phyloP scores from a whole-genome alignment of 2,888 invertebrate genomes.

The Pandemis corylana region DNA sequence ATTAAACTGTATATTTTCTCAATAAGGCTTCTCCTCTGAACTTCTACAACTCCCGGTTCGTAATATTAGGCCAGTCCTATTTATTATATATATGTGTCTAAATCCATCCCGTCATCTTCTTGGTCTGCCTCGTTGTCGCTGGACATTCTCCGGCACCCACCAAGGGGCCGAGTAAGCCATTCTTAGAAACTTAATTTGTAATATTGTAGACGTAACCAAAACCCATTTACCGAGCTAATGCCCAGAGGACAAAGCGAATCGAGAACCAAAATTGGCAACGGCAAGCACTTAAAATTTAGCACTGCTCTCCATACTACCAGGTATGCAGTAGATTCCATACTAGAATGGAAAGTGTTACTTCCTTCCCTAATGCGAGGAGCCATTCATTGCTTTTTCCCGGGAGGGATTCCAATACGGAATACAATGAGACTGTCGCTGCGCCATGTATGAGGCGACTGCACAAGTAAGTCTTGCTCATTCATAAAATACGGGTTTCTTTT shows the following conservation, averaged over 20 bases:
- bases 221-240: slow-evolving; percentile 17
- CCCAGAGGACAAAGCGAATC: slow-evolving; percentile 32
- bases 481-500: slow-evolving; percentile 25
- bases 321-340: slow-evolving; percentile 29
- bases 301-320: slow-evolving; percentile 20
- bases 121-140: no score
- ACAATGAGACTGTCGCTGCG: slow-evolving; percentile 30
- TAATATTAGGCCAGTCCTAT: no score
- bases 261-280: slow-evolving; percentile 24
- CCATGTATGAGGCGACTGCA: slow-evolving; percentile 32
- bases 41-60: no score
- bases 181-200: not conserved
- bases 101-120: no score
- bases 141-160: no score
- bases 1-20: no score
- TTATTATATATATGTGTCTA: no score
- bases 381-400: slow-evolving; percentile 38
- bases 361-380: slow-evolving; percentile 52
- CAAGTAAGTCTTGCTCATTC: slow-evolving; percentile 23
- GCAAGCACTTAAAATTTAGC: slow-evolving; percentile 32
- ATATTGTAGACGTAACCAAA: not conserved
- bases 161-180: no score
- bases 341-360: slow-evolving; percentile 47
- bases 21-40: no score
- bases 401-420: slow-evolving; percentile 30